Percentiles rank a stretch among this genome's conserved stretches.
These are phyloP conservation scores for Podargus strigoides DNA, from an alignment of 2,797 vertebrate species.

Conservation along the genomic window DNA sequence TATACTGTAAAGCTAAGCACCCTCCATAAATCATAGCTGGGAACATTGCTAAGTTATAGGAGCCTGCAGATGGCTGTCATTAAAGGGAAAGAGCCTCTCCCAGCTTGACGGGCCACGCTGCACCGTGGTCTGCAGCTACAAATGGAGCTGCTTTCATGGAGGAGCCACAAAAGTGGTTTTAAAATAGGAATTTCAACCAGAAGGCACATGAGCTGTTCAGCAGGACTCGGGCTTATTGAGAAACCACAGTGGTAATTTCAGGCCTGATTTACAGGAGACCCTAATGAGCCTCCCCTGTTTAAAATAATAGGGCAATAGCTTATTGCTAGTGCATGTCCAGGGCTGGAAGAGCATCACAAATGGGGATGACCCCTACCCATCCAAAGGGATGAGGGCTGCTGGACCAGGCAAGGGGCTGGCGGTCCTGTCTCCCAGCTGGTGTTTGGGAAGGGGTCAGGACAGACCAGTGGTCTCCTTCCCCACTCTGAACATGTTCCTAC, in stretches of 20 bases:
- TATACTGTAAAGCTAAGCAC: slow-evolving; percentile 38
- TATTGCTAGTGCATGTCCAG: fast-evolving
- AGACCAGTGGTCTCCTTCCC: neutral
- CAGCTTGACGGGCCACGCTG: neutral
- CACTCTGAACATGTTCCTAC: neutral
- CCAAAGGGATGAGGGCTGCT: neutral
- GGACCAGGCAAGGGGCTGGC: neutral
- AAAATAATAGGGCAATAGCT: neutral
- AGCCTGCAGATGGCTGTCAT: slow-evolving; percentile 43
- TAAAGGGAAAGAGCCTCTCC: slow-evolving; percentile 30
- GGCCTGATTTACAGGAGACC: neutral
- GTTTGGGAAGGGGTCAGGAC: neutral
- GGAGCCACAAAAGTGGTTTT: slow-evolving; percentile 5
- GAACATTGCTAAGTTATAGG: slow-evolving; percentile 44
- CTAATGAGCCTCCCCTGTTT: neutral
- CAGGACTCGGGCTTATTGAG: neutral
- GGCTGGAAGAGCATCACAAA: neutral
- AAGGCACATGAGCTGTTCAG: neutral
- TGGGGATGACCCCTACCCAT: neutral
- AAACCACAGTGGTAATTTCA: neutral
- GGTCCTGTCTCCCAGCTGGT: neutral
- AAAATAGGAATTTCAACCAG: slow-evolving; percentile 8
- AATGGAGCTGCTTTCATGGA: neutral
- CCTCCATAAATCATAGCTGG: slow-evolving; percentile 32
- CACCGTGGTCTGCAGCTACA: neutral